These are phyloP conservation scores for Phania funesta DNA, from an alignment of 2,888 invertebrate genomes.

Conservation along the genomic window DNA sequence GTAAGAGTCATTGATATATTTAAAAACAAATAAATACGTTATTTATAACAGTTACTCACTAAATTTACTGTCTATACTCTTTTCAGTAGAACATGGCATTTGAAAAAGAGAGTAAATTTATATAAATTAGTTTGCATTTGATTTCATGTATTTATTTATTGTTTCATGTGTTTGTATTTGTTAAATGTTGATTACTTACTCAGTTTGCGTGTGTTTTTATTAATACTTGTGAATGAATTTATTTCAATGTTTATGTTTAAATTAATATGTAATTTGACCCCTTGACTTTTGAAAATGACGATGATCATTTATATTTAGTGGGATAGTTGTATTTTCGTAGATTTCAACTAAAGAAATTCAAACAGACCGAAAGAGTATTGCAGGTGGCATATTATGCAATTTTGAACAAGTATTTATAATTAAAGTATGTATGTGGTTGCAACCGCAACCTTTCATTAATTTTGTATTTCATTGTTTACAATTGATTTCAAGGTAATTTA, in stretches of 20 bases:
- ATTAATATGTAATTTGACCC: slow-evolving; percentile 22
- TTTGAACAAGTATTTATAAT: no score
- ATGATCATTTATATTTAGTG: neutral
- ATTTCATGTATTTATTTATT: neutral
- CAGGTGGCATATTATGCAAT: no score
- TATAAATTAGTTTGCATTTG: slow-evolving; percentile 31
- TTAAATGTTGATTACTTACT: slow-evolving; percentile 45
- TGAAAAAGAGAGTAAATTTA: neutral
- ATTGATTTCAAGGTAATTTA: no score
- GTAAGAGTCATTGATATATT: neutral
- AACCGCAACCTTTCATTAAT: no score
- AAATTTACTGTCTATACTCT: neutral
- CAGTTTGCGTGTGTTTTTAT: neutral
- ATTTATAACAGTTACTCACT: slow-evolving; percentile 40
- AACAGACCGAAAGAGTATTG: no score
- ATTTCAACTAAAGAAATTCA: no score
- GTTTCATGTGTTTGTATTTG: neutral
- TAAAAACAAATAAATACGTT: slow-evolving; percentile 42
- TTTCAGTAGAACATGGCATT: neutral
- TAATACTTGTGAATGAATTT: neutral
- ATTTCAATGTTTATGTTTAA: neutral
- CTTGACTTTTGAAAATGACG: neutral
- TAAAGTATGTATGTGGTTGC: no score
- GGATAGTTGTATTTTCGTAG: neutral
- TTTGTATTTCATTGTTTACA: no score